Evolutionary conservation across 2,888 invertebrate species (phyloP).

Genomic region (Lacanobia oleracea): DNA sequence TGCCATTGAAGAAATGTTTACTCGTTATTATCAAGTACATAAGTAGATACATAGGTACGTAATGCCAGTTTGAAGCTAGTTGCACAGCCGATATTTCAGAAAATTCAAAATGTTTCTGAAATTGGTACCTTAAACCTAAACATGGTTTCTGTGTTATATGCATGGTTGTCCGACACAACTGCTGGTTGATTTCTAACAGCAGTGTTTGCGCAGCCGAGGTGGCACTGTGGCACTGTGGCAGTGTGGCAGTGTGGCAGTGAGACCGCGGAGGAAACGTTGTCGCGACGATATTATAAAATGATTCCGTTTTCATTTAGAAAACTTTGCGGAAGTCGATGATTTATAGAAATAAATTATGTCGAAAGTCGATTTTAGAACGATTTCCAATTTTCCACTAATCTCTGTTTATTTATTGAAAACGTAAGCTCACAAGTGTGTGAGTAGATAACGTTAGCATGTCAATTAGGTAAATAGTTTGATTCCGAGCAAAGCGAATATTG

Average conservation of each 20-base stretch:
- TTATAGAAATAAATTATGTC: conserved; percentile 24
- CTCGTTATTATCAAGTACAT: conserved; percentile 1
- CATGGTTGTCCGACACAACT: neutral
- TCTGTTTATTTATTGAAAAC: conserved; percentile 1
- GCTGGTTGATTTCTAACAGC: neutral
- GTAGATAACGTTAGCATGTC: neutral
- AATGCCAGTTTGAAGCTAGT: too few species aligned
- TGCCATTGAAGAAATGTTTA: conserved; percentile 31
- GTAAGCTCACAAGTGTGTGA: neutral
- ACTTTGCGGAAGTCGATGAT: conserved; percentile 31
- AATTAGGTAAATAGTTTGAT: neutral
- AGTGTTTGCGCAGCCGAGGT: conserved; percentile 43
- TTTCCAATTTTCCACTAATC: conserved; percentile 17
- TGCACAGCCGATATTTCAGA: too few species aligned
- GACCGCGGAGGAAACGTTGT: conserved; percentile 43
- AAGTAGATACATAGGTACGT: too few species aligned
- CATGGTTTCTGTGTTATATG: too few species aligned
- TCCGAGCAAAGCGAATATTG: neutral
- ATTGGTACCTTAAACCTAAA: neutral
- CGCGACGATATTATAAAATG: conserved; percentile 28
- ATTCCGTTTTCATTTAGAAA: conserved; percentile 60
- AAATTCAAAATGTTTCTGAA: too few species aligned
- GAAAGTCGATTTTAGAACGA: neutral
- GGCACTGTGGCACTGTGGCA: too few species aligned
- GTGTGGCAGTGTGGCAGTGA: too few species aligned